phyloP scores from a whole-genome alignment of 2,113 vertebrate genomes.

The Platysteira castanea region DNA sequence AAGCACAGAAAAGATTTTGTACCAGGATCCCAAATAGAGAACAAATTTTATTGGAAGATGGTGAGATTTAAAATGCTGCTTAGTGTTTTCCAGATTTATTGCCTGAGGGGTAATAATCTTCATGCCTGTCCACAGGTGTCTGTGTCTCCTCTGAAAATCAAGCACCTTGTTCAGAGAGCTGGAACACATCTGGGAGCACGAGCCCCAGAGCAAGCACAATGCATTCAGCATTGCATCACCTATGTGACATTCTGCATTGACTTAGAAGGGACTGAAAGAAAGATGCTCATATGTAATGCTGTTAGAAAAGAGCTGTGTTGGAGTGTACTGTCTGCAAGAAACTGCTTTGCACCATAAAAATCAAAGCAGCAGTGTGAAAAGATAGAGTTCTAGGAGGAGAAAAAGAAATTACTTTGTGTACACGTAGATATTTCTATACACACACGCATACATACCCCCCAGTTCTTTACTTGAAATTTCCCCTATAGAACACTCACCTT shows the following conservation, averaged over 20 bases:
- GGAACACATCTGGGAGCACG: neutral
- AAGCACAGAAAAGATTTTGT: neutral
- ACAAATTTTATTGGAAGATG: neutral
- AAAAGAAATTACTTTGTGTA: neutral
- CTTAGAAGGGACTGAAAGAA: neutral
- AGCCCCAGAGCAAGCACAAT: neutral
- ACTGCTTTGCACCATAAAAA: neutral
- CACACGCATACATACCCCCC: no score
- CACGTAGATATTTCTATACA: neutral
- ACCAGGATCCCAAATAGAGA: neutral
- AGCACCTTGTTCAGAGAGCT: neutral
- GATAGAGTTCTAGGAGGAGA: neutral
- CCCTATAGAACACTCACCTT: neutral
- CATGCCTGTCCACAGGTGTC: neutral
- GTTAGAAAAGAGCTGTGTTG: neutral
- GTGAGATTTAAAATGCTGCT: neutral
- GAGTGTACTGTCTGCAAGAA: neutral
- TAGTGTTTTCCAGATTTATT: neutral
- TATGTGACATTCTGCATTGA: neutral
- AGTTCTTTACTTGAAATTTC: neutral
- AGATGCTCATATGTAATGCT: neutral
- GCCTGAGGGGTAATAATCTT: neutral
- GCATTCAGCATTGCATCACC: neutral
- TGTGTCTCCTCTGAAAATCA: neutral
- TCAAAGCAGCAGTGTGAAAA: neutral